Base-by-base conservation (phyloP, 2,797 vertebrate genomes). In the Mallotus villosus region DNA sequence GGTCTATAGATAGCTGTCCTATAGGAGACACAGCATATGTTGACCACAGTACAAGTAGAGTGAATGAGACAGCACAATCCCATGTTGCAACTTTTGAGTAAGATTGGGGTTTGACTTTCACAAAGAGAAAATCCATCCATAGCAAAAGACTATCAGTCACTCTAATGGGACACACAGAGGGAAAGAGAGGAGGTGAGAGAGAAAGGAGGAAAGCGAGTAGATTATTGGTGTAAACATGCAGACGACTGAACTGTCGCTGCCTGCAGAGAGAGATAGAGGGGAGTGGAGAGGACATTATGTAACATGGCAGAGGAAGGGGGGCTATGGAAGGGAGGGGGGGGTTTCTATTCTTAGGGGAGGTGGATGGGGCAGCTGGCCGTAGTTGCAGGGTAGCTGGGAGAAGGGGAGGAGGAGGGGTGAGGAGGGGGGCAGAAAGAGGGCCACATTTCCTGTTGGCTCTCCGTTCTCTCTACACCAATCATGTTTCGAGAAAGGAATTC, bases 301-400 rank as follows among this genome's bases (percentile, higher is more conserved):
- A 88, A 86, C 83, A 51, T 63, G 73, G 34, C 64, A 41, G 71
- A 75, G 58, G 70, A 17, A 29, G 76, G 78, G 78, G 81, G 46
- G 63, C 73, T 82, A 72, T 34, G 12, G 19, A 58, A 57, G 34
- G 21, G 17, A 9, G 58, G 12, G 75, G 55, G 51, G 55, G 68
- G 80, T 60, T 63, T 63, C 85, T 89, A 82, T 89, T 86, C 85
- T 84, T 89, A 83, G 84, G 68, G 55, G 49, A 66, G 64, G 73
- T 78, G 81, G 75, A 82, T 46, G 69, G 70, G 72, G 78, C 68
- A 81, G 81, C 72, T 79, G 75, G 75, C 25, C 37, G 53, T 2
- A 55, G 4, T 9, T 51, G 72, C 70, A 75, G 72, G 68, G 73
- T 74, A 66, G 55, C 49, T 21, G 69, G 53, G 49, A 21, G 63